Conservation (phyloP, 2,113 vertebrate species). For the Cynopterus brachyotis region DNA sequence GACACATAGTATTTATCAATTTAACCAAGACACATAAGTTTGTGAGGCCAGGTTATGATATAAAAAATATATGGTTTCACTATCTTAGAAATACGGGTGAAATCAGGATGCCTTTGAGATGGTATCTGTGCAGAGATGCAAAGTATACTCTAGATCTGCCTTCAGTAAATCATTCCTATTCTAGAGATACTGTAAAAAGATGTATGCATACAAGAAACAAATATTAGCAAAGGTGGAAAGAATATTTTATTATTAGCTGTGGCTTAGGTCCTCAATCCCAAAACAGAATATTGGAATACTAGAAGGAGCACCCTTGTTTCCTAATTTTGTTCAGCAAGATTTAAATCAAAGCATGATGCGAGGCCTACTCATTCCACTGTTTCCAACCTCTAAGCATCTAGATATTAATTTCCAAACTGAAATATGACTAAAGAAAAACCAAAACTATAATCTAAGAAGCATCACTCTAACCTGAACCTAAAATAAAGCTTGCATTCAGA, state of each 20-base stretch:
- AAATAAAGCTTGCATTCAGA: neutral
- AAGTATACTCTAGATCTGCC: neutral
- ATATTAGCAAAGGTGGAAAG: neutral
- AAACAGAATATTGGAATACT: neutral
- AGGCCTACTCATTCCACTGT: neutral
- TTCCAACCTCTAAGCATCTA: neutral
- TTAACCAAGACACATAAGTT: neutral
- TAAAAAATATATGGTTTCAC: neutral
- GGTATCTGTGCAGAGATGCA: neutral
- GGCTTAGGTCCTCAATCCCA: neutral
- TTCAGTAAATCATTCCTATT: neutral
- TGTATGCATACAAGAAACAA: neutral
- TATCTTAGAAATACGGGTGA: neutral
- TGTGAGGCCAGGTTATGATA: neutral
- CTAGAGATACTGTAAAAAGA: neutral
- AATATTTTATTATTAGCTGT: neutral
- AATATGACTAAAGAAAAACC: neutral
- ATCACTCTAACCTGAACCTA: neutral
- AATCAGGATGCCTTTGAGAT: neutral
- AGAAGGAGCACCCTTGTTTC: neutral
- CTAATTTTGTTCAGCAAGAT: neutral
- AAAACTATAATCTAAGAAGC: neutral
- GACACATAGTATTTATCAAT: neutral
- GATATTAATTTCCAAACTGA: neutral
- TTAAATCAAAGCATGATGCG: constrained; percentile 11